Evolutionary conservation across 2,888 invertebrate species (phyloP), one percentile per base, ranked within the genome.

Genomic region (Physocephala rufipes): DNA sequence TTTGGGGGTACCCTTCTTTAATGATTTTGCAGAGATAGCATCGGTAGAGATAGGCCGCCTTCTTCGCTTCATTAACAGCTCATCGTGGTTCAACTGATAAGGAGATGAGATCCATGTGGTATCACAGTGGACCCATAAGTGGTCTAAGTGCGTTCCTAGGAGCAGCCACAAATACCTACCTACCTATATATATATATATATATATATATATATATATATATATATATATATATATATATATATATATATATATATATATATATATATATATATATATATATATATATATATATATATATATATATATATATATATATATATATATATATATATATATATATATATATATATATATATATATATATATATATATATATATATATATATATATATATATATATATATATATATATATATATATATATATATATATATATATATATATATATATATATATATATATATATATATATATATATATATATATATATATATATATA

Each of bases 161-260:
- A n/a, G n/a, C n/a, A n/a, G n/a, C n/a, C n/a, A n/a, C n/a, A n/a
- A n/a, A n/a, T n/a, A n/a, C n/a, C 12, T 15, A 45, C 45, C 15
- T 45, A 45, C 45, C 15, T 9, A 45, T 9, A 45, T 15, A 45
- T 45, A 45, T 45, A 45, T 45, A 45, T 45, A 45, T 45, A 45
- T 45, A 45, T 45, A 45, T 45, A 45, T 45, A 45, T 45, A 45
- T 45, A 45, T 45, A 45, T 45, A 45, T 45, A 45, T 45, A 45
- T 45, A 45, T 45, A 45, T 45, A 45, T 45, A 45, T 45, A 45
- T 45, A 45, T 45, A 45, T 45, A 45, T 45, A 45, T 45, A 45
- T 45, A 45, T 45, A 45, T 45, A 45, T 45, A 45, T 45, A 45
- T 45, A 45, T 45, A 45, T 45, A 45, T 45, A 45, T 45, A 45